Evolutionary conservation across 2,113 vertebrate genomes (phyloP), one percentile per base, ranked within the genome.

Genomic region (Micronycteris hirsuta): DNA sequence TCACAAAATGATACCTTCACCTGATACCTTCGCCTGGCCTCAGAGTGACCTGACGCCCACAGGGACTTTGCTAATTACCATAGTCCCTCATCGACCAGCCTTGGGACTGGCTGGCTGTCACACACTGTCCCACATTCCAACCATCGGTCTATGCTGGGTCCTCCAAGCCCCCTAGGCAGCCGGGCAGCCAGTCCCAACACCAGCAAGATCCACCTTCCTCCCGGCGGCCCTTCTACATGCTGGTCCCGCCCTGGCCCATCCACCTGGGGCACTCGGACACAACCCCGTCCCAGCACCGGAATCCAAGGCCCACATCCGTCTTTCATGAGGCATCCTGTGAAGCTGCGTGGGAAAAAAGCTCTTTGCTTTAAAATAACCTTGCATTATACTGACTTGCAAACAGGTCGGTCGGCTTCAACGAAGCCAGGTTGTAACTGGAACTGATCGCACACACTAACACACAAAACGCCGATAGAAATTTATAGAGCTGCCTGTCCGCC

Each of bases 11-110:
- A 86, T 58, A 80, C 61, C 28, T 28, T 63, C 61, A 91, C 96
- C 92, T 22, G 88, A 86, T 43, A 73, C 81, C 54, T 92, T 93
- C 76, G 96, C 77, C 97, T 96, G 96, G 86, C 73, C n/a, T 52
- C 61, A 19, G 20, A 74, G 56, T 9, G 16, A 90, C 49, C 11
- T 0, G 68, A 45, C 71, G 91, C 38, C 58, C 19, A 16, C 84
- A 71, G 73, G 41, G 87, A 63, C 49, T 52, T 84, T 0, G 4
- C 54, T 93, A 82, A 88, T 89, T 89, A 97, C 74, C 5, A 74
- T 54, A 80, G 83, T 63, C 86, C 84, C 89, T 22, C 49, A 2
- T 3, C 22, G 58, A 0, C 2, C 22, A 24, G 58, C 63, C 58
- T 43, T 1, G 15, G 68, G 81, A 67, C 82, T 91, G 67, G 73